A percentile compares a stretch with the other conserved stretches of the same genome.
Evolutionary conservation across 2,797 vertebrate genomes (phyloP).

Genomic region (Sardinella longiceps): DNA sequence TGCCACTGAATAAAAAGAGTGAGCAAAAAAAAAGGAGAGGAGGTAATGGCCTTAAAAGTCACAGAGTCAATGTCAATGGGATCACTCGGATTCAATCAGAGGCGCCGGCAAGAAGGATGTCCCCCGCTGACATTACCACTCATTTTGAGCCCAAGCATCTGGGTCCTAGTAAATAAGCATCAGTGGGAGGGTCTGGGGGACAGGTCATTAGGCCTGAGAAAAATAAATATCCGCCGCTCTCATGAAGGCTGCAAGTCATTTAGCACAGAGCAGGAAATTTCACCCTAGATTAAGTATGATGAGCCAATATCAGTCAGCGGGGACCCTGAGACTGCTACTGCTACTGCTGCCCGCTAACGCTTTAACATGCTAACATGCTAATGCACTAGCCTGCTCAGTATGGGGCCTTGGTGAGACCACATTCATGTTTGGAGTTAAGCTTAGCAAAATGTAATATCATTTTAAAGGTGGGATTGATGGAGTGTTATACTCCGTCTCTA

Average conservation of each 20-base stretch:
- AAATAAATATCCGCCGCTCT: conserved; percentile 99
- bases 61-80: conserved; percentile 99
- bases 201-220: conserved; percentile 99
- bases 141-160: conserved; percentile 99
- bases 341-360: not conserved
- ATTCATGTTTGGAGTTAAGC: conserved; percentile 89
- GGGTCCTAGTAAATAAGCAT: conserved; percentile 99
- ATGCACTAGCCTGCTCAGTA: not conserved
- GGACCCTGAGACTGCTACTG: conserved; percentile 72
- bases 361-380: not conserved
- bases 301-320: conserved; percentile 97
- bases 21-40: conserved; percentile 65
- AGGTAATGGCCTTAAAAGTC: conserved; percentile 99
- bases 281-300: conserved; percentile 99
- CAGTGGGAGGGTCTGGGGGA: conserved; percentile 98
- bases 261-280: conserved; percentile 99
- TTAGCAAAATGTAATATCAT: conserved; percentile 83
- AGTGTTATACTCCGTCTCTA: conserved; percentile 45
- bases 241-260: conserved; percentile 98
- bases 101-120: conserved; percentile 91
- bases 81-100: conserved; percentile 96
- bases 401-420: conserved; percentile 84
- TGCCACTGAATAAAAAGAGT: not conserved
- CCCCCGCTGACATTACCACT: conserved; percentile 98
- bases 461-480: conserved; percentile 78